Base-by-base conservation (phyloP, 2,797 vertebrate genomes). In the Arrhamphus sclerolepis region DNA sequence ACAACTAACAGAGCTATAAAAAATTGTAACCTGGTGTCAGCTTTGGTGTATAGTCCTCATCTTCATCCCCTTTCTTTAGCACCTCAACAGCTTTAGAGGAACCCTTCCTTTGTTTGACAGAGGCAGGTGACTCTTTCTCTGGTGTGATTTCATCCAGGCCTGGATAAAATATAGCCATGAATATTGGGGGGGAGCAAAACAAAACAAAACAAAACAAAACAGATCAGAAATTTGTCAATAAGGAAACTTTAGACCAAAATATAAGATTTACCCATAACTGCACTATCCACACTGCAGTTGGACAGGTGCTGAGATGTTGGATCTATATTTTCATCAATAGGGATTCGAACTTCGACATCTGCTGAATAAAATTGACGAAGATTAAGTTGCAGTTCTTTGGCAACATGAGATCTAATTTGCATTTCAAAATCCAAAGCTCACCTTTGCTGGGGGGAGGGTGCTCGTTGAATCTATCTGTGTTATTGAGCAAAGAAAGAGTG, bases 261-360 rank as follows among this genome's bases (percentile, higher is more conserved):
- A 2, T 7, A 8, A 19, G 18, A 17, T 26, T 85, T 89, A 97
- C 96, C 94, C 66, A 94, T 66, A 80, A 84, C 40, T 48, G 84
- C 82, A 62, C 66, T 61, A 62, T 95, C 85, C 74, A 95, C 92
- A 44, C 92, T 95, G 86, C 95, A 97, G 81, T 94, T 96, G 24
- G 95, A 95, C 18, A 92, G 70, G 52, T 59, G 70, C 4, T 59
- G 60, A 66, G 66, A 66, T 5, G 68, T 72, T 17, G 68, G 83
- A 31, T 77, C 88, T 1, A n/a, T 64, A 50, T 87, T 83, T 83
- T 89, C 85, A 68, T 88, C 79, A 7, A 16, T 20, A 18, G 21
- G 71, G 41, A 46, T 55, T 18, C 16, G 72, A 75, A 71, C 34
- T 66, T 72, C 62, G 26, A 28, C 19, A 61, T 56, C 70, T 76